Percentiles rank a stretch among this genome's conserved stretches.
Evolutionary conservation across 1,140 invertebrate genomes (phyloP).

Genomic region (Tetragnatha versicolor): DNA sequence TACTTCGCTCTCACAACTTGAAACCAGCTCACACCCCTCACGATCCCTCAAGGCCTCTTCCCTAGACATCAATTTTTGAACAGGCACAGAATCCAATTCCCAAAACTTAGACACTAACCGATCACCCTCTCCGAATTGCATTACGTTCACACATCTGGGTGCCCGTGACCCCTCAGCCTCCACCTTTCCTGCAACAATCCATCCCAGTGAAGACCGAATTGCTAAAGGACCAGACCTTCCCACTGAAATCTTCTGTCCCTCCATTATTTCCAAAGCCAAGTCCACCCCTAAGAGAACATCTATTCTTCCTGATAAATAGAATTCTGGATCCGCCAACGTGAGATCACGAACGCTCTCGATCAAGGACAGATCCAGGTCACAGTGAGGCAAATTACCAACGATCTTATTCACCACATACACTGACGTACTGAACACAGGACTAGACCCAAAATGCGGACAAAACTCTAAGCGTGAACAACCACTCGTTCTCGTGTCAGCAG

Average conservation of each 20-base stretch:
- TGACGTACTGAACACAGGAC: background rate
- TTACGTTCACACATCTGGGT: background rate
- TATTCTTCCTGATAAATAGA: background rate
- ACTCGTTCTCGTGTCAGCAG: background rate
- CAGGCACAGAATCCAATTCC: conserved; percentile 16
- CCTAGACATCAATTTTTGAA: background rate
- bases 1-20: too few species aligned
- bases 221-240: background rate
- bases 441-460: background rate
- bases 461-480: background rate
- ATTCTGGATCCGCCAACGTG: conserved; percentile 5
- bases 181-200: conserved; percentile 13
- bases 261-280: background rate
- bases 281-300: conserved; percentile 7
- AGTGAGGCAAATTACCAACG: background rate
- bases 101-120: conserved; percentile 12
- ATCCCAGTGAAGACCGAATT: background rate
- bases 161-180: too few species aligned
- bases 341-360: background rate
- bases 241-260: background rate
- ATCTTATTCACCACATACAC: conserved; percentile 12
- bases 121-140: background rate
- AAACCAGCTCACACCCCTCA: too few species aligned
- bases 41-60: too few species aligned
- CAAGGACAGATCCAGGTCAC: background rate